Evolutionary conservation across 2,797 vertebrate genomes (phyloP).

Genomic region (Malurus leucopterus): DNA sequence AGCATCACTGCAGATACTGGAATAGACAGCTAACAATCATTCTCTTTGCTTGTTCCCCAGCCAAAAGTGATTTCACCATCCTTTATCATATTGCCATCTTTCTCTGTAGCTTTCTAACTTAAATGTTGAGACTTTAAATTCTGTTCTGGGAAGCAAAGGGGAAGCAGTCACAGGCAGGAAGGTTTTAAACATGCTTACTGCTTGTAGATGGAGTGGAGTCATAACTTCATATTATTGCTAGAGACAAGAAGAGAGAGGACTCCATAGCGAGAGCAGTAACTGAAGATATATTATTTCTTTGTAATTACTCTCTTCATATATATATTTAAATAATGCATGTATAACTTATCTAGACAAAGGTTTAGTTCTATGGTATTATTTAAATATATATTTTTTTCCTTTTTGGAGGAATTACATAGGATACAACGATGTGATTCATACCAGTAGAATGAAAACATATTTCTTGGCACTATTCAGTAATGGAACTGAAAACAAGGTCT

Average conservation of each 20-base stretch:
- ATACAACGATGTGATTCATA: not conserved
- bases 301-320: not conserved
- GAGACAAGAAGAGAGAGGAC: not conserved
- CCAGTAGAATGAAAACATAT: not conserved
- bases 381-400: not conserved
- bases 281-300: not conserved
- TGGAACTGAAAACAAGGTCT: not conserved
- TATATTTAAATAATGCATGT: not conserved
- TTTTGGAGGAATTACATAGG: not conserved
- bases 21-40: not conserved
- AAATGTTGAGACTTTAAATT: not conserved
- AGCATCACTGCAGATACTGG: not conserved
- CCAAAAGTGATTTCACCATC: not conserved
- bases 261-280: not conserved
- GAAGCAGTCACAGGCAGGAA: not conserved
- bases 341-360: not conserved
- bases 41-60: not conserved
- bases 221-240: not conserved
- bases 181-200: not conserved
- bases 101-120: not conserved
- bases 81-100: not conserved
- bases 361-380: not conserved
- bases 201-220: not conserved
- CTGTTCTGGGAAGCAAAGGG: not conserved
- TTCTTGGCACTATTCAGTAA: not conserved